Conservation (phyloP, 64 coral and sea anemone species). For the Montipora sp. region DNA sequence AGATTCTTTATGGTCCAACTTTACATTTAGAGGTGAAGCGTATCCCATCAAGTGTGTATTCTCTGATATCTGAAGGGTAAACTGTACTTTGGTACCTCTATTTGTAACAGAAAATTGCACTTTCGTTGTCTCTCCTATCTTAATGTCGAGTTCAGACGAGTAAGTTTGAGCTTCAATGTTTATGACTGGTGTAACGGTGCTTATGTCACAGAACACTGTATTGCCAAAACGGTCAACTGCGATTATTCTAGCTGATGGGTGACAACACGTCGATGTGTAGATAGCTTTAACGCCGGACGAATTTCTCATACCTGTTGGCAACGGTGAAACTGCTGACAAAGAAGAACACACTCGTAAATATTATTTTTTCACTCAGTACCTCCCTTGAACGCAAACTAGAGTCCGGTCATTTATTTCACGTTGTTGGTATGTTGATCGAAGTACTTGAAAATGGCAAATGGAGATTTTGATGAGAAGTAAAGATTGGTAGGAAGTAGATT, state of each 20-base stretch:
- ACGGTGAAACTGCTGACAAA: constrained; percentile 1
- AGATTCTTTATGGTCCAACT: constrained; percentile 8
- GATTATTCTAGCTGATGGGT: constrained; percentile 19
- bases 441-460: too few relatives aligned
- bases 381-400: too few relatives aligned
- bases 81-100: background rate
- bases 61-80: background rate
- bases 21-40: constrained; percentile 3
- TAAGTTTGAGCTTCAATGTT: constrained; percentile 5
- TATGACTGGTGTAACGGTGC: constrained; percentile 7
- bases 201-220: constrained; percentile 16
- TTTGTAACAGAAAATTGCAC: constrained; percentile 24
- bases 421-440: too few relatives aligned
- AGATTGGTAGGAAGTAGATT: too few relatives aligned
- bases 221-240: constrained; percentile 17
- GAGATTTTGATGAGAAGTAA: too few relatives aligned
- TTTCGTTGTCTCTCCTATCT: background rate
- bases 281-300: background rate
- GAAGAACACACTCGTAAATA: background rate
- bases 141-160: background rate
- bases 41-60: background rate
- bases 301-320: background rate
- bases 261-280: constrained; percentile 19
- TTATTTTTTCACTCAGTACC: too few relatives aligned
- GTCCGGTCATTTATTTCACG: too few relatives aligned